Conservation (phyloP, 1,140 invertebrate genomes). For the Thereuonema tuberculata region DNA sequence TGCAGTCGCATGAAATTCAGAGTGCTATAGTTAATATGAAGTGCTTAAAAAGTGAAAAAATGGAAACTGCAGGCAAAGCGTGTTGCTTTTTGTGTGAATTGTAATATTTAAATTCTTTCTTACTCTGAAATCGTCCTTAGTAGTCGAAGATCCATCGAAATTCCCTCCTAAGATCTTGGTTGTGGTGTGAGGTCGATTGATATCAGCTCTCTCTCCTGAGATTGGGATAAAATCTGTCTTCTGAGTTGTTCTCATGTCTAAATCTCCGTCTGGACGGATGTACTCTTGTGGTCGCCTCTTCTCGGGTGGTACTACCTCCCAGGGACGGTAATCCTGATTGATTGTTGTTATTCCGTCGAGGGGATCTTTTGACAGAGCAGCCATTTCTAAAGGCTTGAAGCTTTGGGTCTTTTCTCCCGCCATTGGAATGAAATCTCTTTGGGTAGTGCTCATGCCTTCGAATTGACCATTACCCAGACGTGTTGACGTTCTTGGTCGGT, state of each 20-base stretch:
- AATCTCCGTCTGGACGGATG: conserved; percentile 27
- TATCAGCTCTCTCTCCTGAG: background rate
- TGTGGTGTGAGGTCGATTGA: background rate
- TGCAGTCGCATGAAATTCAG: too few relatives aligned
- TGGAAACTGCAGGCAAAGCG: too few relatives aligned
- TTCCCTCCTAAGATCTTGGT: too few relatives aligned
- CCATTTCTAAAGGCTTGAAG: background rate
- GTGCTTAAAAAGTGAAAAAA: too few relatives aligned
- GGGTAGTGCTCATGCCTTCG: conserved; percentile 9
- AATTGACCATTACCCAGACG: conserved; percentile 13
- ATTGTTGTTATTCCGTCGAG: conserved; percentile 19
- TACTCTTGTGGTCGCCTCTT: background rate
- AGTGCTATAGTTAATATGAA: too few relatives aligned
- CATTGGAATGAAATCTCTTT: background rate
- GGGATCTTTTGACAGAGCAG: background rate
- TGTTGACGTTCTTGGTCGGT: conserved; percentile 12
- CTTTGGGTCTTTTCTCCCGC: background rate
- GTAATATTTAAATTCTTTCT: too few relatives aligned
- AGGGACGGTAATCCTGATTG: conserved; percentile 29
- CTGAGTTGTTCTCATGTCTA: conserved; percentile 30
- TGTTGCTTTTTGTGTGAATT: too few relatives aligned
- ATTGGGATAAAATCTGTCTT: background rate
- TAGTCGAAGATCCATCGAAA: too few relatives aligned
- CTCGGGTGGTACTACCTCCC: conserved; percentile 25
- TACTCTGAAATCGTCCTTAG: too few relatives aligned